Evolutionary conservation across 1,140 invertebrate genomes (phyloP), one percentile per base, ranked within the genome.

Genomic region (Chymomyza costata): DNA sequence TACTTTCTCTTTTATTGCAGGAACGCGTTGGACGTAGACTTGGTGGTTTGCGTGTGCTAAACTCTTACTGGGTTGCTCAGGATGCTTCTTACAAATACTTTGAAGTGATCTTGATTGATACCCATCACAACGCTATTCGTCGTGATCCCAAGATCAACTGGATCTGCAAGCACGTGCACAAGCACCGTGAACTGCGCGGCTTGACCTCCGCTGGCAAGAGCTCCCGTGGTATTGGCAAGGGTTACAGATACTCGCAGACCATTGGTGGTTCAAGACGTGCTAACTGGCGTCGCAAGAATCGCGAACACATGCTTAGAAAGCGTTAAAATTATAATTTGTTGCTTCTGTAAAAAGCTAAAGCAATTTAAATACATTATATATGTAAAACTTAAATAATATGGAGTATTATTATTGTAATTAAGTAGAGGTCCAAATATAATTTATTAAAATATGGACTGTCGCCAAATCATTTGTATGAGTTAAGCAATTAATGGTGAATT

Each of bases 81-180:
- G 98, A 99, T 85, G 96, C 97, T 39, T 97, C 96, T 1, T 99
- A 97, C 89, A 99, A 99, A 91, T 99, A 98, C 86, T 99, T 91
- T 86, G 98, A 99, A 90, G 93, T 99, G 7, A 96, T 97, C 81
- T 87, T 97, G 46, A 89, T 99, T 56, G 98, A 99, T 88, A 96
- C 96, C 17, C 92, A 93, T 76, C 97, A 99, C 87, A 97, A 97
- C 88, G 94, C 95, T 15, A 97, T 99, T 81, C 92, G 97, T 50
- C 91, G 93, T 67, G 97, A 99, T 87, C 92, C 97, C 25, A 96
- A 98, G 86, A 91, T 95, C 74, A 97, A 99, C 88, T 99, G 98
- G 98, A 93, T 99, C 32, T 97, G 96, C 81, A 93, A 97, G 44
- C 90, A 97, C 17, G 97, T 98, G 2, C 96, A 99, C 86, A 99